phyloP scores from a whole-genome alignment of 2,113 vertebrate species.

The Chionodraco myersi region DNA sequence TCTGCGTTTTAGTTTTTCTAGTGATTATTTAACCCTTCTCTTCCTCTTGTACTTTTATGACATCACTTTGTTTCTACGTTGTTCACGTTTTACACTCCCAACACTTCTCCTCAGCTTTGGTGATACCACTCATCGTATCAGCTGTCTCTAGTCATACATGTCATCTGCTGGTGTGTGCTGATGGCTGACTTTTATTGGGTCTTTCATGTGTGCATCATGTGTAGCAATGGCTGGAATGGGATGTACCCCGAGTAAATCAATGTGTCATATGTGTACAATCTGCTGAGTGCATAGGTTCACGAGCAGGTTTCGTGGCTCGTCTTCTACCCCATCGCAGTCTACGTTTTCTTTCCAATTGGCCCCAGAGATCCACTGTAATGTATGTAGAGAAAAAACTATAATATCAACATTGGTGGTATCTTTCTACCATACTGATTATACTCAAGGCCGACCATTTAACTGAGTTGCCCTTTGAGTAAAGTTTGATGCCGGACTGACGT shows the following conservation, averaged over 20 bases:
- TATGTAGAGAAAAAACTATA: conserved; percentile 27
- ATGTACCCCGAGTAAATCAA: conserved; percentile 81
- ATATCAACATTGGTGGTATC: not conserved
- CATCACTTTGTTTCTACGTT: not conserved
- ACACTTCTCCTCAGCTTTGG: conserved; percentile 37
- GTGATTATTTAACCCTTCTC: conserved; percentile 31
- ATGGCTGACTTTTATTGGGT: conserved; percentile 70
- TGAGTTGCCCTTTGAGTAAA: conserved; percentile 4
- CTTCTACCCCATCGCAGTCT: conserved; percentile 40
- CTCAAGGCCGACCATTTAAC: conserved; percentile 10
- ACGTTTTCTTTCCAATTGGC: conserved; percentile 30
- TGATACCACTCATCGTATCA: conserved; percentile 43
- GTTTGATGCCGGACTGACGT: conserved; percentile 2
- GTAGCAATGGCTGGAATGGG: conserved; percentile 78
- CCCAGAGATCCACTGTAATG: conserved; percentile 20
- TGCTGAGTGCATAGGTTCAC: conserved; percentile 79
- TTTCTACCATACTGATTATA: conserved; percentile 6
- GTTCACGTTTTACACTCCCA: not conserved
- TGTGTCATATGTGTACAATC: conserved; percentile 80
- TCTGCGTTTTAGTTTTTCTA: conserved; percentile 24
- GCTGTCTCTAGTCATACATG: conserved; percentile 73
- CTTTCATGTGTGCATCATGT: conserved; percentile 80
- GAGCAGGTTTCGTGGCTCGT: conserved; percentile 70
- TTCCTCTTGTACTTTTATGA: conserved; percentile 16
- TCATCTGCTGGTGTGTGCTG: conserved; percentile 79